These are phyloP conservation scores for Elymnias hypermnestra DNA, from an alignment of 1,140 invertebrate genomes.

Conservation along the genomic window DNA sequence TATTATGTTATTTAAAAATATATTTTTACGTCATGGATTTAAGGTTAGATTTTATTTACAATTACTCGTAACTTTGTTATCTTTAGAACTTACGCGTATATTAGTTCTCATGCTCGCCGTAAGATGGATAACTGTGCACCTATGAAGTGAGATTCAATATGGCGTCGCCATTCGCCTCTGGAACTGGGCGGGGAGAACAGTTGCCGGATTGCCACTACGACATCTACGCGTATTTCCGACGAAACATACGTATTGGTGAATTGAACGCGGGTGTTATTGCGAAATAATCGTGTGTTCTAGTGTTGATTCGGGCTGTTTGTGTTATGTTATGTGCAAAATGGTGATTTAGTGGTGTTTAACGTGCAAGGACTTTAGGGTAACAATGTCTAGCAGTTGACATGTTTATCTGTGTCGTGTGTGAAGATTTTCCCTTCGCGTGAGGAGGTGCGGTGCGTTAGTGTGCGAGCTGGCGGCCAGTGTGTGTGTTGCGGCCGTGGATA, in stretches of 20 bases:
- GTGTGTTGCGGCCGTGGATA: constrained; percentile 53
- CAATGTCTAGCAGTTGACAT: constrained; percentile 75
- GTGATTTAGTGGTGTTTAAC: constrained; percentile 69
- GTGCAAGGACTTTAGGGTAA: constrained; percentile 71
- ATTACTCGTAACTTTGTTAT: no score
- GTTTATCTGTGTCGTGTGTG: constrained; percentile 76
- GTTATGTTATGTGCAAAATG: constrained; percentile 63
- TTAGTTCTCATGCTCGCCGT: constrained; percentile 27
- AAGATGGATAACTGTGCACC: constrained; percentile 50
- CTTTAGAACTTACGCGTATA: constrained; percentile 1
- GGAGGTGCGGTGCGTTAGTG: constrained; percentile 61
- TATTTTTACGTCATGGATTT: no score
- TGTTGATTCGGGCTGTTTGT: constrained; percentile 63
- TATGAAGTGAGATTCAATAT: constrained; percentile 63
- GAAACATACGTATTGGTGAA: constrained; percentile 60
- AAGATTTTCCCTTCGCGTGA: constrained; percentile 75
- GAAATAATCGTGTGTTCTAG: constrained; percentile 66
- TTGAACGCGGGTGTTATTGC: constrained; percentile 67
- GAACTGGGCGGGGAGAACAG: constrained; percentile 73
- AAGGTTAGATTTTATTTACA: no score
- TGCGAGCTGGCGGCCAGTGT: constrained; percentile 55
- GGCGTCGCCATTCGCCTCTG: constrained; percentile 69
- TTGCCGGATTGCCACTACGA: constrained; percentile 63
- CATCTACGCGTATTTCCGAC: constrained; percentile 68
- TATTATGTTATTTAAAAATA: no score